A percentile compares a stretch with the other conserved stretches of the same genome.
phyloP scores from a whole-genome alignment of 2,113 vertebrate species.

The Petaurus breviceps region DNA sequence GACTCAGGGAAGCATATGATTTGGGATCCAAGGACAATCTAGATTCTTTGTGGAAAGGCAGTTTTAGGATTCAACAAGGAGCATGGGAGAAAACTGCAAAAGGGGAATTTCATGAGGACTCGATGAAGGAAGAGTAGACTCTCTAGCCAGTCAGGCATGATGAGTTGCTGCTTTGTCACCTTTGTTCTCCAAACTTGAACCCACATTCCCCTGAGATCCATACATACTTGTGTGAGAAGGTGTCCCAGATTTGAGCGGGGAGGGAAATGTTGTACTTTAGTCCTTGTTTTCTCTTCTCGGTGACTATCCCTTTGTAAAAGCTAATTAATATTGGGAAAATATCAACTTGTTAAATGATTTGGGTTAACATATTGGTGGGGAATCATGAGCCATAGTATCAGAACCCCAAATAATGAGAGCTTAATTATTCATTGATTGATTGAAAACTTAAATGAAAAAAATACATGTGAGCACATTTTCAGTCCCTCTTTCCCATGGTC shows the following conservation, averaged over 20 bases:
- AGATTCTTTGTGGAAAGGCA: not conserved
- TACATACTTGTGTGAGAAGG: not conserved
- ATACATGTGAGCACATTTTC: not conserved
- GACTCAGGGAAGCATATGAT: not conserved
- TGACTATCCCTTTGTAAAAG: not conserved
- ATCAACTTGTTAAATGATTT: too few relatives aligned
- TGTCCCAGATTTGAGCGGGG: not conserved
- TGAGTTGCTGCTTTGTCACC: not conserved
- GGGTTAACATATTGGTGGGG: too few relatives aligned
- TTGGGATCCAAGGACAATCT: not conserved
- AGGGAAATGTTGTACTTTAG: not conserved
- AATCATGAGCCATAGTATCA: too few relatives aligned
- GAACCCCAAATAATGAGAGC: too few relatives aligned
- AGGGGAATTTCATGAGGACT: not conserved
- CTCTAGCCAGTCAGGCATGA: not conserved
- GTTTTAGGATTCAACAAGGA: not conserved
- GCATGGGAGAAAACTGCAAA: not conserved
- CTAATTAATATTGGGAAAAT: too few relatives aligned
- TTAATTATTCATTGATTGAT: not conserved
- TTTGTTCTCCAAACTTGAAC: not conserved
- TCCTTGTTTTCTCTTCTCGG: not conserved
- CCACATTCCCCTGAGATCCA: not conserved
- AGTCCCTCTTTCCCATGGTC: not conserved
- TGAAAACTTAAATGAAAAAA: not conserved
- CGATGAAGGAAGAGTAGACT: not conserved